phyloP scores from a whole-genome alignment of 2,797 vertebrate species.

The Hippoglossus hippoglossus region DNA sequence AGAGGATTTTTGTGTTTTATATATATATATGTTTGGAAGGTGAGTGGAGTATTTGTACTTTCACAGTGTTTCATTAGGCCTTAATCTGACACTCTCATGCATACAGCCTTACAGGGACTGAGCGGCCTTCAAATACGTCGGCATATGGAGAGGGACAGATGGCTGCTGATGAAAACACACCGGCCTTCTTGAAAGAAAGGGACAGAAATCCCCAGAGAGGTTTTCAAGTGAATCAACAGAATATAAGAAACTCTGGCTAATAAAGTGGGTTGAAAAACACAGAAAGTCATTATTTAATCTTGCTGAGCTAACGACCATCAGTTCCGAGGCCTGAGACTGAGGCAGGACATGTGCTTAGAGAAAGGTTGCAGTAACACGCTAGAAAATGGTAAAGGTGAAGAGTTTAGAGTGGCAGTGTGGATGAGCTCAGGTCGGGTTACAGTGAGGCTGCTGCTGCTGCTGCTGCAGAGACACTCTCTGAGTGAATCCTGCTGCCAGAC shows the following conservation, averaged over 20 bases:
- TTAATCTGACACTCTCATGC: constrained; percentile 3
- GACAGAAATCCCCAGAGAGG: background rate
- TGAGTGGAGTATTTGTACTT: background rate
- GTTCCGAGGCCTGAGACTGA: background rate
- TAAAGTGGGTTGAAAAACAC: background rate
- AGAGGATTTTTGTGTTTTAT: background rate
- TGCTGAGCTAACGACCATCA: background rate
- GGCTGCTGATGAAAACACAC: constrained; percentile 18
- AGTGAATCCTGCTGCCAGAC: constrained; percentile 22
- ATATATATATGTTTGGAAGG: background rate
- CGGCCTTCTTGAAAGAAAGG: background rate
- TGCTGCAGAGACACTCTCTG: background rate
- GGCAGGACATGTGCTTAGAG: constrained; percentile 30
- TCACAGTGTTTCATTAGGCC: constrained; percentile 6
- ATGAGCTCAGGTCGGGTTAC: constrained; percentile 74
- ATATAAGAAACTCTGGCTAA: background rate
- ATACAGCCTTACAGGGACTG: background rate
- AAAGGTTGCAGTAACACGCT: constrained; percentile 58
- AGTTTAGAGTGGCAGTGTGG: constrained; percentile 77
- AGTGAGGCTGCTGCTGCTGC: constrained; percentile 29
- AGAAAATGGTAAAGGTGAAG: constrained; percentile 86
- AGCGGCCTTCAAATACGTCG: constrained; percentile 11
- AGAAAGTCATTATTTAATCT: background rate
- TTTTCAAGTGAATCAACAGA: constrained; percentile 7
- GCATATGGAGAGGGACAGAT: constrained; percentile 26